These are phyloP conservation scores for Erpetoichthys calabaricus DNA, from an alignment of 2,797 vertebrate genomes.

Conservation along the genomic window DNA sequence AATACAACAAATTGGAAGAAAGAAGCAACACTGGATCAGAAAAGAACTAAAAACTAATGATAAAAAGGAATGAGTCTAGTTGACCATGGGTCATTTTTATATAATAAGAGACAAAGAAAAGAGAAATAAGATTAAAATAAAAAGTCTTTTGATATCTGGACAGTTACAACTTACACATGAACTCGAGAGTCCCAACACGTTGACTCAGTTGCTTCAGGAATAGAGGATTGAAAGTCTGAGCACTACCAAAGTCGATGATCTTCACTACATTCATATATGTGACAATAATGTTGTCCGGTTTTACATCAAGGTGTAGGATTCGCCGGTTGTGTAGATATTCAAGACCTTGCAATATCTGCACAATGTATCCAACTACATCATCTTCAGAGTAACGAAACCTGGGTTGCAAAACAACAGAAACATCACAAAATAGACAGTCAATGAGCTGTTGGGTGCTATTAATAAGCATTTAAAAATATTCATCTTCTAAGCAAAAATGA, in stretches of 20 bases:
- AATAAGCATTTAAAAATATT: not conserved
- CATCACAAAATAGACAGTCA: too few species aligned
- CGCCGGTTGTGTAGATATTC: slow-evolving; percentile 79
- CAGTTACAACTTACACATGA: slow-evolving; percentile 70
- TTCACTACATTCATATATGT: slow-evolving; percentile 79
- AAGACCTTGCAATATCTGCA: slow-evolving; percentile 83
- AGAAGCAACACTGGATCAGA: too few species aligned
- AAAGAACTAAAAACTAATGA: too few species aligned
- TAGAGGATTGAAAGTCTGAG: slow-evolving; percentile 83
- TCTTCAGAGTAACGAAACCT: slow-evolving; percentile 97
- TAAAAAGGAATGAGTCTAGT: too few species aligned
- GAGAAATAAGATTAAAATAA: too few species aligned
- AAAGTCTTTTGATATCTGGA: not conserved
- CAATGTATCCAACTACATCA: slow-evolving; percentile 75
- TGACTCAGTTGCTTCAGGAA: slow-evolving; percentile 75
- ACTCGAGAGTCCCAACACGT: slow-evolving; percentile 79
- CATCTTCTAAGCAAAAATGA: too few species aligned
- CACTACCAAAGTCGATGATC: slow-evolving; percentile 90
- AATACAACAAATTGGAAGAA: too few species aligned
- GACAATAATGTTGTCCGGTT: slow-evolving; percentile 83
- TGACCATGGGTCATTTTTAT: too few species aligned
- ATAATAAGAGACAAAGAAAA: too few species aligned
- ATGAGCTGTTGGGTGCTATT: too few species aligned
- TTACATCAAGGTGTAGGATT: slow-evolving; percentile 89
- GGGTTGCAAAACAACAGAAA: slow-evolving; percentile 3